A percentile compares a stretch with the other conserved stretches of the same genome.
Evolutionary conservation across 2,113 vertebrate genomes (phyloP).

Genomic region (Archilochus colubris): DNA sequence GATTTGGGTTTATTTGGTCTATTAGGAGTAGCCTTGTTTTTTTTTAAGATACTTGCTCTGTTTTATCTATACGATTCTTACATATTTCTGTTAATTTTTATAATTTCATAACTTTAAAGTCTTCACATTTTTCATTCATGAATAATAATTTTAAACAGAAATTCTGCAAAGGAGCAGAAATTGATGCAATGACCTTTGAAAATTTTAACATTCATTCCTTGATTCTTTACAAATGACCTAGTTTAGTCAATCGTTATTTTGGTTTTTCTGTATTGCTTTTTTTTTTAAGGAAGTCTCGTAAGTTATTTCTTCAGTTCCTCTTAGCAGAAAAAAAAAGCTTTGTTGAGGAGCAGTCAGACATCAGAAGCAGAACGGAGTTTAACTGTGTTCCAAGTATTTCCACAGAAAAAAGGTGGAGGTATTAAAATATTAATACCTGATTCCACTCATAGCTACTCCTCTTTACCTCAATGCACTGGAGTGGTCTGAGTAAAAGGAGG

Average conservation of each 20-base stretch:
- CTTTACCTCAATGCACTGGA: neutral
- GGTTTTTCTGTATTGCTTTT: neutral
- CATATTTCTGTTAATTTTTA: neutral
- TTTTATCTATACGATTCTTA: neutral
- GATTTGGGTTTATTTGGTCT: neutral
- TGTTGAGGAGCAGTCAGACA: neutral
- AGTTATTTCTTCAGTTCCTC: neutral
- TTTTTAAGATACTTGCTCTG: neutral
- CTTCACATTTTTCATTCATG: neutral
- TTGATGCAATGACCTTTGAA: neutral
- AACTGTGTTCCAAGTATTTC: neutral
- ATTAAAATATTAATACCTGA: neutral
- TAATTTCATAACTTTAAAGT: neutral
- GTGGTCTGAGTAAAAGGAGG: neutral
- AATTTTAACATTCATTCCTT: neutral
- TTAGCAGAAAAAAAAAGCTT: neutral
- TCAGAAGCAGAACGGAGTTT: neutral
- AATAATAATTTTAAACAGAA: neutral
- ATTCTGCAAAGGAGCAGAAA: neutral
- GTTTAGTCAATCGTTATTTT: neutral
- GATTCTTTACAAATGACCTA: neutral
- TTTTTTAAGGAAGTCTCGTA: neutral
- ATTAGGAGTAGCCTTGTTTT: accelerated
- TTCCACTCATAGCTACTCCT: neutral
- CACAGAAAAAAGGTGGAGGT: neutral